Evolutionary conservation across 2,113 vertebrate species (phyloP).

Genomic region (Bufo gargarizans): DNA sequence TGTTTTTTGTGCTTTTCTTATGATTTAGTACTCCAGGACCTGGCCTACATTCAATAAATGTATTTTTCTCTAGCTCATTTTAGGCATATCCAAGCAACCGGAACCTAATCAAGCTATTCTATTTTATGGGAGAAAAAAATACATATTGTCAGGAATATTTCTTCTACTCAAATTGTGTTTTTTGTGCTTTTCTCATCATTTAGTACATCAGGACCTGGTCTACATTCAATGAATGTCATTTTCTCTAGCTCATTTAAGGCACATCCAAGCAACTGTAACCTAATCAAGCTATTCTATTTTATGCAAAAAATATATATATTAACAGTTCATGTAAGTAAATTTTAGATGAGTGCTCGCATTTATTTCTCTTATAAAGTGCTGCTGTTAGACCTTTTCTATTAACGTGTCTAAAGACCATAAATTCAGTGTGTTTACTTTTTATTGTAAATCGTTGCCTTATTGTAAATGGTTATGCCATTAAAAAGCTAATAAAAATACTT

Average conservation of each 20-base stretch:
- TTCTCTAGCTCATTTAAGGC: neutral
- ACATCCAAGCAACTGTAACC: neutral
- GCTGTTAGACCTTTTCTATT: slow-evolving; percentile 28
- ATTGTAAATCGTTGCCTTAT: slow-evolving; percentile 37
- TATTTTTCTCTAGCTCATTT: neutral
- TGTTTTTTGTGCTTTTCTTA: neutral
- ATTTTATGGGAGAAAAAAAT: too few species aligned
- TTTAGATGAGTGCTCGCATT: neutral
- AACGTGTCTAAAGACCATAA: slow-evolving; percentile 17
- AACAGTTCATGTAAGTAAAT: slow-evolving; percentile 9
- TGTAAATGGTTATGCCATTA: slow-evolving; percentile 48
- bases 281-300: neutral
- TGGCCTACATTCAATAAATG: neutral
- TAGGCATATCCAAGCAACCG: neutral
- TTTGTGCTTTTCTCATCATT: neutral
- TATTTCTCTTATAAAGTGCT: slow-evolving; percentile 23
- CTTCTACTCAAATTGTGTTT: neutral
- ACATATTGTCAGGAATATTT: neutral
- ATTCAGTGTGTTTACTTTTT: slow-evolving; percentile 30
- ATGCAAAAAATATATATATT: neutral
- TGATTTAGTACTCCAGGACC: neutral
- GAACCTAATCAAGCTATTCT: neutral
- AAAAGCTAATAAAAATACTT: slow-evolving; percentile 47
- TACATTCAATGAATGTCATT: neutral
- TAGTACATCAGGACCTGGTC: neutral